Evolutionary conservation across 1,140 invertebrate genomes (phyloP), one percentile per base, ranked within the genome.

Genomic region (Tigriopus japonicus): DNA sequence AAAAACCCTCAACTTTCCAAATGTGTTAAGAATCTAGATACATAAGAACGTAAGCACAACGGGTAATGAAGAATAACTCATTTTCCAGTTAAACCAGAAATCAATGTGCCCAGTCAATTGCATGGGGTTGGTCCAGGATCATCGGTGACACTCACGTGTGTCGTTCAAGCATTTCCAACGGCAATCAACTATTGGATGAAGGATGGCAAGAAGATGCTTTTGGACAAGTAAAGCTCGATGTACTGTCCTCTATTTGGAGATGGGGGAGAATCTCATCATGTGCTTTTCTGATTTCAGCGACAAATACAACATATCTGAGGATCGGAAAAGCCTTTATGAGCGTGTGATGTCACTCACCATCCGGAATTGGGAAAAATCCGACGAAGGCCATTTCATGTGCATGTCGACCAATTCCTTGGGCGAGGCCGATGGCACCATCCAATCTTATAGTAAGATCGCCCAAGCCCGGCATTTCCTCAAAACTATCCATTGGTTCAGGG

Each of bases 311-410:
- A 82, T 90, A 62, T 76, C 81, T 52, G 86, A 90, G 69, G 82
- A 84, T 65, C 79, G 80, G 56, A 77, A 79, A 19, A 81, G 80
- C 21, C 88, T 89, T 73, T 87, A 84, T 67, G 82, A 87, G 43
- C n/a, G 42, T 13, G 80, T 81, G 63, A 88, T 92, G 81, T 80
- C 80, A 76, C 75, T 94, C 60, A 76, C 81, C 51, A 88, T 94
- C 66, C 77, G 81, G 65, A 78, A 80, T 67, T 87, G 92, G 70
- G 78, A 80, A 5, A 72, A 78, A 63, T 75, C 78, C 19, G 89
- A 93, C 71, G 83, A 86, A 65, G 87, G 88, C 17, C 84, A 84
- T 56, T 94, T 92, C 76, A 86, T 84, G 69, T 92, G 89, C 69
- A 82, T 91, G 56, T 87, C 87, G 58, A 88, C 86, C 62, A 93